These are phyloP conservation scores for Semnornis frantzii DNA, from an alignment of 2,113 vertebrate genomes.

Conservation along the genomic window DNA sequence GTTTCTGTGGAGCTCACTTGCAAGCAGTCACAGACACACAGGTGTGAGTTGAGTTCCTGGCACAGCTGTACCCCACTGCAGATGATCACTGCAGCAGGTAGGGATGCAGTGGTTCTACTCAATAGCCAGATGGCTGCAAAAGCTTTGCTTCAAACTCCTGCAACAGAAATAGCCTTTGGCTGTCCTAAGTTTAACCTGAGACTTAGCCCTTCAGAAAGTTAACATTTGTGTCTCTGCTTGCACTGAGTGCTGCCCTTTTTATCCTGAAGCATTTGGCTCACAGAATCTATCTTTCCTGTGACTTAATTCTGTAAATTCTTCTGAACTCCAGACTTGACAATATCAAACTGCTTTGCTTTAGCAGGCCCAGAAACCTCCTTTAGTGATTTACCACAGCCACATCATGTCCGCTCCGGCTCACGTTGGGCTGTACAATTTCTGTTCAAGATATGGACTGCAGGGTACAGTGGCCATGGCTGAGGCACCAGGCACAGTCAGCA, in stretches of 20 bases:
- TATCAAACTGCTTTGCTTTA: background rate
- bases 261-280: background rate
- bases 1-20: background rate
- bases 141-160: slow-evolving; percentile 23
- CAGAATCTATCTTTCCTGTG: background rate
- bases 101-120: background rate
- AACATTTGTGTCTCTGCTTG: background rate
- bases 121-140: slow-evolving; percentile 49
- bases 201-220: background rate
- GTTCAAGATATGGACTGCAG: background rate
- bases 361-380: background rate
- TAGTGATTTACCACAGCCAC: background rate
- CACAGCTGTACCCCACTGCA: background rate
- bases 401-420: background rate
- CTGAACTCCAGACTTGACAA: background rate
- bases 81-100: background rate
- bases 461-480: background rate
- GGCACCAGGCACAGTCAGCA: background rate
- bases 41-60: background rate
- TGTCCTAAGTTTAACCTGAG: slow-evolving; percentile 22
- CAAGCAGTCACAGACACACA: background rate
- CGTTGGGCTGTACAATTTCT: background rate
- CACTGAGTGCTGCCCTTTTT: background rate
- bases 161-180: slow-evolving; percentile 26
- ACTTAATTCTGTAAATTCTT: background rate